Conservation (phyloP, 2,113 vertebrate species). For the human (Homo sapiens) region DNA sequence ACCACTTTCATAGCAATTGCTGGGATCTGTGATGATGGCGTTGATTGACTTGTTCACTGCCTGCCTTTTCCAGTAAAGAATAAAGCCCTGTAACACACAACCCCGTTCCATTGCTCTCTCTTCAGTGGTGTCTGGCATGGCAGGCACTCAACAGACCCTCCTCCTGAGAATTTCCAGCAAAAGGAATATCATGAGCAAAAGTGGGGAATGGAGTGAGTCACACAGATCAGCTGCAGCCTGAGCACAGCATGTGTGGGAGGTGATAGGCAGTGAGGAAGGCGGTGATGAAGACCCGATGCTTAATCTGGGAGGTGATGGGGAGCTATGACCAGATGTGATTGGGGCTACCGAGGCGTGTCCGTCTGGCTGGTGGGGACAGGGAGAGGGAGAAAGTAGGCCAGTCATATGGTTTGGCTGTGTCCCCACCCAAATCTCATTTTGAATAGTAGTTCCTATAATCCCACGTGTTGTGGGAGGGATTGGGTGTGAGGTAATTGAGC, state of each 20-base stretch:
- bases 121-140: background rate
- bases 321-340: accelerated
- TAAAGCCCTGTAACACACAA: background rate
- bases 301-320: background rate
- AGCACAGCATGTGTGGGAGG: background rate
- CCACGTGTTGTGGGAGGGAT: too few species aligned
- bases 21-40: background rate
- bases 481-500: too few species aligned
- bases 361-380: background rate
- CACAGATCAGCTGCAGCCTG: background rate
- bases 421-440: too few species aligned
- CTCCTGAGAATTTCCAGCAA: background rate
- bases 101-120: background rate
- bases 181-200: background rate
- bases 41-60: background rate
- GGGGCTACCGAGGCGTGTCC: accelerated
- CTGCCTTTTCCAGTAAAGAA: background rate
- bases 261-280: background rate
- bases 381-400: too few species aligned
- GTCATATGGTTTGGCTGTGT: too few species aligned
- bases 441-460: too few species aligned
- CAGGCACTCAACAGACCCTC: background rate
- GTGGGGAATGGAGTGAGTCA: background rate
- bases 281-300: background rate
- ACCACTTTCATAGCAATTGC: background rate